Conservation (phyloP, 2,797 vertebrate species). For the Oreochromis grahami region DNA sequence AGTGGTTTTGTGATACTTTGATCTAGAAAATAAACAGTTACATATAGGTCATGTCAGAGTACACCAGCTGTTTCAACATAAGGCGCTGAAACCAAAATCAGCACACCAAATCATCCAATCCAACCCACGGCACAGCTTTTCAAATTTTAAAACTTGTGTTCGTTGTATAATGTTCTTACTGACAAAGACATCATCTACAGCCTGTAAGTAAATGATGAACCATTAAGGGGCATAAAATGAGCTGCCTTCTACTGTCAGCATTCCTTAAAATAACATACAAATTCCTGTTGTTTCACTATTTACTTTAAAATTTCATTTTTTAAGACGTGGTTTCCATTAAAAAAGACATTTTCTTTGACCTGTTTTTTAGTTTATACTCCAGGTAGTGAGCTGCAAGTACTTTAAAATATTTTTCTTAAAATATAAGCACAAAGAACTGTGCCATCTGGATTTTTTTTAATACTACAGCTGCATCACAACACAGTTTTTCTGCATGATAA, state of each 20-base stretch:
- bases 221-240: background rate
- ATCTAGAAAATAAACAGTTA: background rate
- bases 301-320: background rate
- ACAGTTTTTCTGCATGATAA: background rate
- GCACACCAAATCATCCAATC: background rate
- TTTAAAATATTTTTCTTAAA: background rate
- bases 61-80: background rate
- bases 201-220: background rate
- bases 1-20: background rate
- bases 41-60: background rate
- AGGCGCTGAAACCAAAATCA: background rate
- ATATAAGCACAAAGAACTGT: background rate
- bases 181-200: background rate
- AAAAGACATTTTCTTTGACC: background rate
- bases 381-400: background rate
- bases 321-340: background rate
- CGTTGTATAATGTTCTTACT: background rate
- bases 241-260: background rate
- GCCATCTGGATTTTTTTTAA: background rate
- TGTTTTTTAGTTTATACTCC: background rate
- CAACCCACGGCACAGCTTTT: background rate
- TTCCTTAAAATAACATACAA: background rate
- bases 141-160: background rate
- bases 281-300: background rate
- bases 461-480: background rate